Conservation (phyloP, 2,888 invertebrate genomes). For the Leucophora obtusa region DNA sequence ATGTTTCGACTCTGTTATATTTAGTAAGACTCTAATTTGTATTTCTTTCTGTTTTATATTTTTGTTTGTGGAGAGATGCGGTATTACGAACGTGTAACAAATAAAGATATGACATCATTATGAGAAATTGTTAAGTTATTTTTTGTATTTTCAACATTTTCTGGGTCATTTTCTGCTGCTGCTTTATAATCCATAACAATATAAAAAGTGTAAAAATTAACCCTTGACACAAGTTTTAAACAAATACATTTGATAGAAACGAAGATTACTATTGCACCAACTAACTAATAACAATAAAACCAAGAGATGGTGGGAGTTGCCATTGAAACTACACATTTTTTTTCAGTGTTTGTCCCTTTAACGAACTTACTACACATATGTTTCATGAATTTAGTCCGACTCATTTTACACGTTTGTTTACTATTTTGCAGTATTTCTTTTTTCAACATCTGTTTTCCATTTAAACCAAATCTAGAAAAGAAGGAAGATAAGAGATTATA, state of each 20-base stretch:
- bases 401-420: neutral
- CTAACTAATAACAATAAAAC: too few species aligned
- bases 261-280: neutral
- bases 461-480: neutral
- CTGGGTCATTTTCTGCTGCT: neutral
- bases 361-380: slow-evolving; percentile 32
- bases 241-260: neutral
- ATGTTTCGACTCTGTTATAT: slow-evolving; percentile 26
- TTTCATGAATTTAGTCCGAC: neutral
- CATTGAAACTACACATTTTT: slow-evolving; percentile 26
- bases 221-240: slow-evolving; percentile 4
- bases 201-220: neutral
- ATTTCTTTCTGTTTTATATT: neutral
- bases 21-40: slow-evolving; percentile 17
- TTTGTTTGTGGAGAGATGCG: slow-evolving; percentile 24
- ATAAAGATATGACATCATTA: slow-evolving; percentile 58
- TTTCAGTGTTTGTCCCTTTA: slow-evolving; percentile 7
- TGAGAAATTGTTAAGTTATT: slow-evolving; percentile 18
- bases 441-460: neutral
- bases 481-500: neutral
- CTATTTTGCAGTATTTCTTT: neutral
- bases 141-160: neutral
- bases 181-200: neutral
- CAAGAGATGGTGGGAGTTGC: slow-evolving; percentile 16
- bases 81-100: slow-evolving; percentile 39